Evolutionary conservation across 2,888 invertebrate species (phyloP).

Genomic region (Gasteruption jaculator): DNA sequence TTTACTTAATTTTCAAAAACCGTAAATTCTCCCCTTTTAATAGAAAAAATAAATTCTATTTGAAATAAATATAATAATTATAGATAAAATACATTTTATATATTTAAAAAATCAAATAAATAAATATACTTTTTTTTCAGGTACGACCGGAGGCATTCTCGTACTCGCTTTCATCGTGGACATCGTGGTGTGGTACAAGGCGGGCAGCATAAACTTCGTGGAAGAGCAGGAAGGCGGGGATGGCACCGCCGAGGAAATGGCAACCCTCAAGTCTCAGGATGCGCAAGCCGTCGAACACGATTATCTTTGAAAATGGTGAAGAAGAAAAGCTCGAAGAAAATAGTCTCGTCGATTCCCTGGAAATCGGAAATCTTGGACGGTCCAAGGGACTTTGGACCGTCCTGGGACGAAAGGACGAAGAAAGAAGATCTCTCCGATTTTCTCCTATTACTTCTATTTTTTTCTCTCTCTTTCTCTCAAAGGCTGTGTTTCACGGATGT

Average conservation of each 20-base stretch:
- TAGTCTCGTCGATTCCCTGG: no score
- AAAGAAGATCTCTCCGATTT: neutral
- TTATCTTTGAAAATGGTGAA: slow-evolving; percentile 40
- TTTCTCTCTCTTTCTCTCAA: no score
- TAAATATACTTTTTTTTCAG: slow-evolving; percentile 52
- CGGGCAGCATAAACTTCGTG: slow-evolving; percentile 70
- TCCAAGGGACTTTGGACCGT: no score
- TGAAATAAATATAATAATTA: no score
- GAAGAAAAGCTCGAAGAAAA: neutral
- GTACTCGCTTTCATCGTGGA: slow-evolving; percentile 85
- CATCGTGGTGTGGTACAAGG: slow-evolving; percentile 84
- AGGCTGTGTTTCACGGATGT: no score
- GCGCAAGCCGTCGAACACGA: slow-evolving; percentile 42
- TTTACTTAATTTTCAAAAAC: no score
- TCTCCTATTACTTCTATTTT: no score
- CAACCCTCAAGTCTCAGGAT: slow-evolving; percentile 43
- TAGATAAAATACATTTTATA: no score
- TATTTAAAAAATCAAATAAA: no score
- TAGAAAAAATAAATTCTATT: no score
- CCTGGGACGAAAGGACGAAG: no score
- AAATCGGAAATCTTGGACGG: slow-evolving; percentile 6
- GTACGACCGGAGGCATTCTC: slow-evolving; percentile 81
- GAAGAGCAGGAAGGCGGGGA: slow-evolving; percentile 57
- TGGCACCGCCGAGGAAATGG: slow-evolving; percentile 49
- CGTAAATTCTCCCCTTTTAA: no score